Conservation (phyloP, 2,797 vertebrate genomes). For the Sebastiscus tertius region DNA sequence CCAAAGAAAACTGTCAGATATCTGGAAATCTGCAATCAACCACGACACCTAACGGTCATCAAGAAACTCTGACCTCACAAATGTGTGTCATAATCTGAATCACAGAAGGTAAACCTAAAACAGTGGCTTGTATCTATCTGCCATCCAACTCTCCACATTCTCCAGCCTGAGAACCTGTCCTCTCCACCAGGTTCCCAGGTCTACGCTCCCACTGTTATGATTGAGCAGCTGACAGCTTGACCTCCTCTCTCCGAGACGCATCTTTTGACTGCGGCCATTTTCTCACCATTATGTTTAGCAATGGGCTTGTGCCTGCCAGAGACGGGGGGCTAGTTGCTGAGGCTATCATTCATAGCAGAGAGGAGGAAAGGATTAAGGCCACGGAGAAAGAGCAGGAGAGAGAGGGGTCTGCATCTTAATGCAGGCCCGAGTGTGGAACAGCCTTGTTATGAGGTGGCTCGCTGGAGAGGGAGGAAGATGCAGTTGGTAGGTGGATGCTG, state of each 20-base stretch:
- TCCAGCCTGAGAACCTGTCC: slow-evolving; percentile 16
- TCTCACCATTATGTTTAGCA: slow-evolving; percentile 60
- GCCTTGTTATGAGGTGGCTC: slow-evolving; percentile 64
- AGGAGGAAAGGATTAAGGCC: slow-evolving; percentile 73
- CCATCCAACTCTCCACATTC: slow-evolving; percentile 1
- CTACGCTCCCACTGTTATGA: background rate
- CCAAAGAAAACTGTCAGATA: background rate
- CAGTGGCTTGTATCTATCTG: background rate
- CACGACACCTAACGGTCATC: background rate
- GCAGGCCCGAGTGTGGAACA: slow-evolving; percentile 59
- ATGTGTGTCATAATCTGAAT: background rate
- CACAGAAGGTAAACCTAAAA: background rate
- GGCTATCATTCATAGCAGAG: slow-evolving; percentile 72
- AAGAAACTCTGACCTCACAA: background rate
- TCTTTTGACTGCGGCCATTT: slow-evolving; percentile 64
- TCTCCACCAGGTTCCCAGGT: slow-evolving; percentile 18
- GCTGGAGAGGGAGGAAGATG: slow-evolving; percentile 18
- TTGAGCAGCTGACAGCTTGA: slow-evolving; percentile 53
- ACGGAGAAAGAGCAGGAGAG: slow-evolving; percentile 63
- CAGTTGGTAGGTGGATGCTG: slow-evolving; percentile 11
- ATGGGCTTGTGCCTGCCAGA: slow-evolving; percentile 44
- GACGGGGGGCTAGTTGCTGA: slow-evolving; percentile 51
- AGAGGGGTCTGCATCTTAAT: slow-evolving; percentile 77
- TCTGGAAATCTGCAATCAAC: background rate
- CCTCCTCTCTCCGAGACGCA: slow-evolving; percentile 37